Evolutionary conservation across 2,113 vertebrate genomes (phyloP).

Genomic region (Sminthopsis crassicaudata): DNA sequence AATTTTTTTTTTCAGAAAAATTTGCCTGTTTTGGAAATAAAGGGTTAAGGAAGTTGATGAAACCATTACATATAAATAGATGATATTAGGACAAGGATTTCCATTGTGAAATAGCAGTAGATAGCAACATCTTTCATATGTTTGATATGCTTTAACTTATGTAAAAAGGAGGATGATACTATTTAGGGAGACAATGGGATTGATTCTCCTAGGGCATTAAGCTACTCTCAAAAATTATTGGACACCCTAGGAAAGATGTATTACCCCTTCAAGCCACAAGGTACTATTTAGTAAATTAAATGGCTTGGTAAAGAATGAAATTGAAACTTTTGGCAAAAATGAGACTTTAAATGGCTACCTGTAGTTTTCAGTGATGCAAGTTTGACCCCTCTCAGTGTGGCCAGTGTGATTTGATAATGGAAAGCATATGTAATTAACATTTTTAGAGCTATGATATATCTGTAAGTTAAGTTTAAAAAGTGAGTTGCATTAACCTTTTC

Average conservation of each 20-base stretch:
- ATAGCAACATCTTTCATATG: neutral
- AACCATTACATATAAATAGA: neutral
- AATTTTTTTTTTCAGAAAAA: neutral
- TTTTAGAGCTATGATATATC: neutral
- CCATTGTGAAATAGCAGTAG: conserved; percentile 8
- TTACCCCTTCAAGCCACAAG: neutral
- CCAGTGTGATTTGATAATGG: neutral
- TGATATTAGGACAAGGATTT: rapidly evolving
- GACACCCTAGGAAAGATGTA: neutral
- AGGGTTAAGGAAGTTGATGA: neutral
- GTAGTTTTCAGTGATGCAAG: neutral
- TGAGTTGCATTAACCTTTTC: neutral
- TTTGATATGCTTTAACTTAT: rapidly evolving
- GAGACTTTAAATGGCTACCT: neutral
- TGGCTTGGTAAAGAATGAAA: neutral
- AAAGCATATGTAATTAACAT: neutral
- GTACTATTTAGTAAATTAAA: conserved; percentile 4
- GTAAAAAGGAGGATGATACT: rapidly evolving
- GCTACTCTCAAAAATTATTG: neutral
- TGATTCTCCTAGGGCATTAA: neutral
- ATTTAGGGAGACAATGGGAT: neutral
- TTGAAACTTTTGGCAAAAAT: conserved; percentile 19
- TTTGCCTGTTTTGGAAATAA: neutral
- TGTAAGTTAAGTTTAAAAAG: neutral
- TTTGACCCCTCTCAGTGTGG: neutral